phyloP scores from a whole-genome alignment of 2,113 vertebrate species.

The Chionomys nivalis region DNA sequence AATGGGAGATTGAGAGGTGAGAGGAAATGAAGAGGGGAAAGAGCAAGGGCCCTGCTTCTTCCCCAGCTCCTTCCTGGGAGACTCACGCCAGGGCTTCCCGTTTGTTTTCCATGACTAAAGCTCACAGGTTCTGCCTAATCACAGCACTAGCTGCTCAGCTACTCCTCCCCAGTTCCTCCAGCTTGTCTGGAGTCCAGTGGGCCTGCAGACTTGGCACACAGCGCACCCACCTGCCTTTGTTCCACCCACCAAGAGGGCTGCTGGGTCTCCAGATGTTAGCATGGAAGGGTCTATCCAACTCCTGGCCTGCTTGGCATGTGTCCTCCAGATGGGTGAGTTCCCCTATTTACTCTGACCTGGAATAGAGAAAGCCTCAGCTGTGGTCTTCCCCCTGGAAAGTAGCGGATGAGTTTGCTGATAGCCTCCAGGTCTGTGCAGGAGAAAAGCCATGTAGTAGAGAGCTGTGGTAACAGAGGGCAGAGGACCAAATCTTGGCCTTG shows the following conservation, averaged over 20 bases:
- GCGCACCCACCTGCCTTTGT: not conserved
- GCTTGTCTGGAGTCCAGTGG: not conserved
- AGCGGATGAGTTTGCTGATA: not conserved
- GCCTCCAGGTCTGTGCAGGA: not conserved
- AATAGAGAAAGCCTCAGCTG: not conserved
- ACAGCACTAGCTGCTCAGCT: not conserved
- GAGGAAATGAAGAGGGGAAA: no score
- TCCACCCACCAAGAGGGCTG: not conserved
- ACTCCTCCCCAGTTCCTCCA: constrained; percentile 53
- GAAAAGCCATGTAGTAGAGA: not conserved
- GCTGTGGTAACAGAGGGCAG: not conserved
- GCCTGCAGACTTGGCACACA: not conserved
- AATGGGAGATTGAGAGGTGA: no score
- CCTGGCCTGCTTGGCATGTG: constrained; percentile 62
- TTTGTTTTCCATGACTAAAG: constrained; percentile 78
- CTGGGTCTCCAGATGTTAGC: not conserved
- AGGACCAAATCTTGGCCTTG: not conserved
- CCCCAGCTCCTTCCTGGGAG: constrained; percentile 53
- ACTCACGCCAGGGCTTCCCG: constrained; percentile 50
- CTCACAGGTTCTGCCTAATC: constrained; percentile 65
- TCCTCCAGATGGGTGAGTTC: constrained; percentile 71
- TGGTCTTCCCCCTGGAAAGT: not conserved
- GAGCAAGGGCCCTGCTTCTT: not conserved
- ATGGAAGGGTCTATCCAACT: constrained; percentile 65
- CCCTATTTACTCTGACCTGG: not conserved